Evolutionary conservation across 2,797 vertebrate species (phyloP).

Genomic region (Danio aesculapii): DNA sequence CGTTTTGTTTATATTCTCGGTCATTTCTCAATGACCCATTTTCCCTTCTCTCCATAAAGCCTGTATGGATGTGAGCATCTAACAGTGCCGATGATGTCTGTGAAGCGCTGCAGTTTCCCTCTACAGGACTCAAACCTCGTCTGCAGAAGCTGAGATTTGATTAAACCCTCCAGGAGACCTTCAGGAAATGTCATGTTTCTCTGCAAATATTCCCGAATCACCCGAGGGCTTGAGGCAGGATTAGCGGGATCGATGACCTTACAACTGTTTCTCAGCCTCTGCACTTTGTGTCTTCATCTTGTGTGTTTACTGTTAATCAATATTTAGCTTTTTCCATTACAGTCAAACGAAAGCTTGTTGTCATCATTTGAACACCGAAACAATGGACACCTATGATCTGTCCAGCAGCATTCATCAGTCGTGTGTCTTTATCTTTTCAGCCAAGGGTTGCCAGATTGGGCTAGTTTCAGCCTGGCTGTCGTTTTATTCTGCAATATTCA

Average conservation of each 20-base stretch:
- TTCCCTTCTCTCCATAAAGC: neutral
- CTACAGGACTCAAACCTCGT: neutral
- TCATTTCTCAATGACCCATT: neutral
- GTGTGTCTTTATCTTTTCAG: neutral
- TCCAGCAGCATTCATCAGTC: neutral
- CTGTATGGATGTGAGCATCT: neutral
- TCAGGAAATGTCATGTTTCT: conserved; percentile 8
- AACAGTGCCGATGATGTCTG: neutral
- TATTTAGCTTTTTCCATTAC: conserved; percentile 50
- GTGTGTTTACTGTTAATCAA: conserved; percentile 60
- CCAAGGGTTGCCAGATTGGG: too few relatives aligned
- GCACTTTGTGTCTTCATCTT: conserved; percentile 41
- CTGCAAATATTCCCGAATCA: conserved; percentile 50
- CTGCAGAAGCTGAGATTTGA: conserved; percentile 59
- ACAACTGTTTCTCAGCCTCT: conserved; percentile 29
- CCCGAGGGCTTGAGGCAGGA: conserved; percentile 32
- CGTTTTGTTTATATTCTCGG: neutral
- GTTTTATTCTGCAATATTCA: too few relatives aligned
- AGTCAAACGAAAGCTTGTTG: conserved; percentile 33
- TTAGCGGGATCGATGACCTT: conserved; percentile 28
- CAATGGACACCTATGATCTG: neutral
- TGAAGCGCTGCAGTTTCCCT: neutral
- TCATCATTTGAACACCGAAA: neutral
- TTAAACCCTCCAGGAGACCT: conserved; percentile 59
- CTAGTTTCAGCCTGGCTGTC: too few relatives aligned